These are phyloP conservation scores for Xylocopa sonorina DNA, from an alignment of 1,140 invertebrate species.

Conservation along the genomic window DNA sequence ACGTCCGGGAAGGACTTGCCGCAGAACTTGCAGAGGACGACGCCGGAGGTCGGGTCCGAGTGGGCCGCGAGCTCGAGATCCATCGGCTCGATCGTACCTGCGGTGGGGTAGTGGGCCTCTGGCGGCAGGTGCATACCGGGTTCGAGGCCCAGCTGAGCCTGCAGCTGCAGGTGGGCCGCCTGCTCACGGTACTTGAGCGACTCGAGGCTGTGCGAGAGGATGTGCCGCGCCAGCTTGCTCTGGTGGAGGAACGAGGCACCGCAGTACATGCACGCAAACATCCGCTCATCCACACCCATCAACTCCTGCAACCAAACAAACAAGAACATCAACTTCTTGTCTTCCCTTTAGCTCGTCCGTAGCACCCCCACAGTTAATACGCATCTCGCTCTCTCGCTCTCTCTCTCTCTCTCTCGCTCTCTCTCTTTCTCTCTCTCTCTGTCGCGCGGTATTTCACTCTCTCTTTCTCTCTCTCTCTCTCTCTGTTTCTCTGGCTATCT, in stretches of 20 bases:
- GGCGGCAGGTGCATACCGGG: conserved; percentile 78
- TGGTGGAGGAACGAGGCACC: conserved; percentile 92
- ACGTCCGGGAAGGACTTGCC: conserved; percentile 95
- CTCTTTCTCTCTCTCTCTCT: conserved; percentile 44
- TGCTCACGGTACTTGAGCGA: conserved; percentile 91
- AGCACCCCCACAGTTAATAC: conserved; percentile 58
- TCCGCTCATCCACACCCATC: conserved; percentile 87
- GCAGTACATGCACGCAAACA: conserved; percentile 93
- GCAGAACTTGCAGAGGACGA: conserved; percentile 94
- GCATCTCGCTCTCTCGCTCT: conserved; percentile 45
- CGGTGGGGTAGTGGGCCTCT: conserved; percentile 81
- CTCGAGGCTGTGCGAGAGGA: conserved; percentile 92
- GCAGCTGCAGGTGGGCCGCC: conserved; percentile 82
- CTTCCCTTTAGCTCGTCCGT: conserved; percentile 56
- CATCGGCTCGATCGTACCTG: conserved; percentile 79
- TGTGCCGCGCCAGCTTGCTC: conserved; percentile 93
- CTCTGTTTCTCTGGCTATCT: conserved; percentile 35
- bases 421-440: conserved; percentile 28
- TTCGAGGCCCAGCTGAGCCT: conserved; percentile 79
- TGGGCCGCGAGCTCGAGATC: conserved; percentile 81
- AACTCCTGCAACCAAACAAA: conserved; percentile 95
- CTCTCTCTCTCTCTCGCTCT: conserved; percentile 24
- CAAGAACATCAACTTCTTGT: conserved; percentile 95
- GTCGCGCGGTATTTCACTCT: too few relatives aligned
- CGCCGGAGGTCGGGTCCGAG: conserved; percentile 85